A percentile compares a stretch with the other conserved stretches of the same genome.
Conservation (phyloP, 2,888 invertebrate species). For the Harmothoe impar region DNA sequence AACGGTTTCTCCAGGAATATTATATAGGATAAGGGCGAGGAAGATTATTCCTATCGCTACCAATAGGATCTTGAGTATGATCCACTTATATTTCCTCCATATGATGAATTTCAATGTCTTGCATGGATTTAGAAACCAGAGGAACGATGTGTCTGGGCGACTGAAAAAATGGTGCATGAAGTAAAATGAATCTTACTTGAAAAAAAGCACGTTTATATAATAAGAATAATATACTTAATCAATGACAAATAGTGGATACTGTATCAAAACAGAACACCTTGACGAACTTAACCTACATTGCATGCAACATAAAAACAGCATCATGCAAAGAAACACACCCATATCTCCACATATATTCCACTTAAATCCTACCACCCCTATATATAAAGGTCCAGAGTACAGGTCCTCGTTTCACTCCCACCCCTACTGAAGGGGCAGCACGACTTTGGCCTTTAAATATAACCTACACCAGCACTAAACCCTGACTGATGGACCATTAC, state of each 20-base stretch:
- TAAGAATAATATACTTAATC: too few species aligned
- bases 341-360: too few species aligned
- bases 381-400: too few species aligned
- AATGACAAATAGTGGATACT: too few species aligned
- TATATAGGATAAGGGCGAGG: conserved; percentile 70
- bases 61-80: conserved; percentile 69
- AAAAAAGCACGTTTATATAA: too few species aligned
- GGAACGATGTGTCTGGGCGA: conserved; percentile 72
- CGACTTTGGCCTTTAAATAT: too few species aligned
- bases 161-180: conserved; percentile 63
- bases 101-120: conserved; percentile 71
- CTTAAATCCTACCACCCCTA: too few species aligned
- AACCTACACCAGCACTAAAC: not conserved
- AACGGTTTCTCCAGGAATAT: conserved; percentile 69
- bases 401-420: too few species aligned
- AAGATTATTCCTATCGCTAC: conserved; percentile 69
- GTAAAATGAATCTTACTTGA: not conserved
- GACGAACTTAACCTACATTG: not conserved
- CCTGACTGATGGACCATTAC: not conserved
- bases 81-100: conserved; percentile 72
- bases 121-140: conserved; percentile 72
- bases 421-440: too few species aligned
- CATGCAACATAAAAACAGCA: too few species aligned
- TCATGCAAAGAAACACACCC: too few species aligned
- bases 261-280: too few species aligned